Conservation (phyloP, 1,140 invertebrate genomes). For the Eumaeus atala region DNA sequence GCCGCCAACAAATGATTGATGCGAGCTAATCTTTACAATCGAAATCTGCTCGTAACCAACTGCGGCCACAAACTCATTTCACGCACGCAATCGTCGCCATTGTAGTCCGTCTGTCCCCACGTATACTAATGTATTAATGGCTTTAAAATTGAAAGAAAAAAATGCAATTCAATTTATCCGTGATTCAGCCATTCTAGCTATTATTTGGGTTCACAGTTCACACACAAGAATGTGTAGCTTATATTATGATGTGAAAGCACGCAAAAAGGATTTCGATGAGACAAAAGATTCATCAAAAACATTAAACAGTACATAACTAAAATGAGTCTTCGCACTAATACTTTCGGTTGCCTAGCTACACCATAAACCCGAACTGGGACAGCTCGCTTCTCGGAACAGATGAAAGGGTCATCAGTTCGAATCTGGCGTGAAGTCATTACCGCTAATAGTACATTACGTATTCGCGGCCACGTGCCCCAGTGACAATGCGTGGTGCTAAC, state of each 20-base stretch:
- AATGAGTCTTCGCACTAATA: no score
- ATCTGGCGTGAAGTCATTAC: slow-evolving; percentile 65
- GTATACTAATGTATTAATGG: neutral
- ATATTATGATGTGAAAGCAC: no score
- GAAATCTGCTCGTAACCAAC: slow-evolving; percentile 47
- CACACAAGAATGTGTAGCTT: no score
- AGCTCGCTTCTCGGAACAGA: slow-evolving; percentile 59
- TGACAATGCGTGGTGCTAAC: neutral
- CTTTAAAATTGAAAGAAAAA: no score
- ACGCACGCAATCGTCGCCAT: slow-evolving; percentile 18
- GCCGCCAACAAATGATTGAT: slow-evolving; percentile 52
- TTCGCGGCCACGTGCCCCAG: slow-evolving; percentile 63
- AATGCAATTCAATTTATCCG: no score
- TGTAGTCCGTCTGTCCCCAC: neutral
- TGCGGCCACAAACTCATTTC: slow-evolving; percentile 28
- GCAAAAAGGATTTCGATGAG: no score
- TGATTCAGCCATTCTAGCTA: no score
- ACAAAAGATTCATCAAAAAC: slow-evolving; percentile 2
- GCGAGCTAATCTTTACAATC: slow-evolving; percentile 50
- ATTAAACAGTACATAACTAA: no score
- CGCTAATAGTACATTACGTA: slow-evolving; percentile 68
- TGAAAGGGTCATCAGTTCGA: slow-evolving; percentile 59
- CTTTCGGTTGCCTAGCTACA: no score
- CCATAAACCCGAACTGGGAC: slow-evolving; percentile 29
- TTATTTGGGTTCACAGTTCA: neutral